Evolutionary conservation across 30 jellyfish, hydroid and myxozoan genomes (phyloP), one percentile per base, ranked within the genome.

Genomic region (Mastigias papua): DNA sequence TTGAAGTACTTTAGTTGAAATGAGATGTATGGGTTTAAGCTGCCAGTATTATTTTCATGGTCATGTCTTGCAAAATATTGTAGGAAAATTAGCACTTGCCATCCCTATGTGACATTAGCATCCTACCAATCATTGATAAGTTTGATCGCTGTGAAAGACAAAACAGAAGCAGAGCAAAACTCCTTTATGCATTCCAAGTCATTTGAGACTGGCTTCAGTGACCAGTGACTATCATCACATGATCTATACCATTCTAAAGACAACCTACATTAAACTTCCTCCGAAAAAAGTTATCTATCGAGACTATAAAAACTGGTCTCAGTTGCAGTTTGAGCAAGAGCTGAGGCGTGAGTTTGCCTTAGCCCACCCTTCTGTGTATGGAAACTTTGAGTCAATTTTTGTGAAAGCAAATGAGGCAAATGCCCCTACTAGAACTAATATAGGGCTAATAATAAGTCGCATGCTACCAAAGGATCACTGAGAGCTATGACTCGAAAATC

Each of bases 271-370:
- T 27, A 68, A 68, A 22, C 0, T 27, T 6, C 79, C 57, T 68
- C 79, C 79, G 23, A 68, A 68, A 22, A 68, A 68, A 68, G 79
- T 34, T 68, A 68, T 34, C 60, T 68, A 68, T 34, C 79, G 58
- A 68, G 20, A 29, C 58, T 15, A 13, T 13, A 20, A 29, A 29
- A 29, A 34, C 79, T 29, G 58, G 50, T 68, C 58, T 31, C 79
- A 68, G 50, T 68, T 68, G 50, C 25, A 68, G 5, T 16, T 29
- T 27, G 48, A 68, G 79, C 7, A 57, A 3, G 69, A 23, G 30
- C 19, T 57, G 23, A 57, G 69, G 69, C 69, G 30, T 15, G 17
- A 57, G 30, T 19, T 20, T 57, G 17, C 27, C 69, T 20, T 23
- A 57, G 23, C 25, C 69, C 27, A 57, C 17, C 69, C 69, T 5